Conservation (phyloP, 2,797 vertebrate species). For the Serranus cabrilla region DNA sequence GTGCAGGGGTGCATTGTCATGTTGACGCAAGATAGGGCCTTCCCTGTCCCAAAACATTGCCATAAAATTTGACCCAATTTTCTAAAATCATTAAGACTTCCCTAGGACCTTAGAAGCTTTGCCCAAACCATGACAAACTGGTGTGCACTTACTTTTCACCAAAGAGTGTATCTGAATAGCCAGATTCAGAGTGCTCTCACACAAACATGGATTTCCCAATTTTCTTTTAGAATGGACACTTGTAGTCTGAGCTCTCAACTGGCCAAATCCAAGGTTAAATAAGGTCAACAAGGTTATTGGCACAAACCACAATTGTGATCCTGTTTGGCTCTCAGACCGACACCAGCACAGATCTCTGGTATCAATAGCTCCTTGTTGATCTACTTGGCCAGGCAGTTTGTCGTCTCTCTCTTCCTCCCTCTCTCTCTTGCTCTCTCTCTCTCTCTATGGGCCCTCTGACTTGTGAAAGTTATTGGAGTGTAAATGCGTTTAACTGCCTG, state of each 20-base stretch:
- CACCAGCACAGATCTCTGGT: constrained; percentile 73
- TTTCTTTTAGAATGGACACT: constrained; percentile 75
- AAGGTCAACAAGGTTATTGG: constrained; percentile 79
- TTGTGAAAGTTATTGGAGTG: constrained; percentile 84
- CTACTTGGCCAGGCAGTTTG: constrained; percentile 60
- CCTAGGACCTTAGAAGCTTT: background rate
- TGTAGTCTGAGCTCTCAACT: constrained; percentile 69
- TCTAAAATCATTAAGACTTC: background rate
- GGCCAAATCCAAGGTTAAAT: constrained; percentile 79
- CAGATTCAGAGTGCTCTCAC: constrained; percentile 45
- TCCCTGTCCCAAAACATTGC: background rate
- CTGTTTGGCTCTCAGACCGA: constrained; percentile 72
- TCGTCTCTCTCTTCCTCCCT: constrained; percentile 38
- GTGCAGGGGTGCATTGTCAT: background rate
- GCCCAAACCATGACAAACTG: background rate
- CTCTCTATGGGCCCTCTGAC: constrained; percentile 61
- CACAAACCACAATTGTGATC: constrained; percentile 83
- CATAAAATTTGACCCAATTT: background rate
- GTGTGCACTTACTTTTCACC: constrained; percentile 19
- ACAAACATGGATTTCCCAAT: constrained; percentile 61
- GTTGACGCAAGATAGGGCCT: background rate
- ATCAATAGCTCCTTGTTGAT: constrained; percentile 83
- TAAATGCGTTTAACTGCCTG: constrained; percentile 80
- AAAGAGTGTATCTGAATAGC: constrained; percentile 39
- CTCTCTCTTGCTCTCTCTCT: constrained; percentile 27